Evolutionary conservation across 1,140 invertebrate genomes (phyloP).

Genomic region (Maconellicoccus hirsutus): DNA sequence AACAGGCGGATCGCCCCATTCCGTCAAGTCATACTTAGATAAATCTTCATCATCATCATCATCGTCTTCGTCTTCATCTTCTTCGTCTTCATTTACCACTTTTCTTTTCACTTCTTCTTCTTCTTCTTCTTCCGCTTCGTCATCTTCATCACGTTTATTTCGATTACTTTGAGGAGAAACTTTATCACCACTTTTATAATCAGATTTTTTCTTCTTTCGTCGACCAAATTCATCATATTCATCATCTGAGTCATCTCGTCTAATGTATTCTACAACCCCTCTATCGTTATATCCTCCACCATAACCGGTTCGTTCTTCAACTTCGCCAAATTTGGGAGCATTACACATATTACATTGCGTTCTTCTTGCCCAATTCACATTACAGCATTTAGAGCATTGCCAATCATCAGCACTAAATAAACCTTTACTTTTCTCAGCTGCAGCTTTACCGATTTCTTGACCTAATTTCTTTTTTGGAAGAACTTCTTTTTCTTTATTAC

Average conservation of each 20-base stretch:
- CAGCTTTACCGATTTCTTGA: constrained; percentile 93
- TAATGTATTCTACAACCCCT: constrained; percentile 83
- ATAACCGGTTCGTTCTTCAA: constrained; percentile 54
- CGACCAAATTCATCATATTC: constrained; percentile 95
- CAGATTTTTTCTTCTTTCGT: constrained; percentile 35
- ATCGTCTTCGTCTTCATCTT: constrained; percentile 39
- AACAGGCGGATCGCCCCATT: constrained; percentile 32
- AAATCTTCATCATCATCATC: constrained; percentile 31
- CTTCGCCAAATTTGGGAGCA: constrained; percentile 89
- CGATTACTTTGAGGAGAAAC: constrained; percentile 31
- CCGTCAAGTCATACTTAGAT: constrained; percentile 26
- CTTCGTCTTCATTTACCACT: constrained; percentile 27
- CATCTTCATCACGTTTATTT: constrained; percentile 36
- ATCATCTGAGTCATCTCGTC: constrained; percentile 72
- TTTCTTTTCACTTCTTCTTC: constrained; percentile 37
- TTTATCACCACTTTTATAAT: constrained; percentile 31
- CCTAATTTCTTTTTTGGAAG: constrained; percentile 79
- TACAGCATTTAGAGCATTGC: constrained; percentile 98
- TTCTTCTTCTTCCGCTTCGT: constrained; percentile 31
- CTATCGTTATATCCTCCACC: constrained; percentile 86
- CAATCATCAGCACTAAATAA: constrained; percentile 98
- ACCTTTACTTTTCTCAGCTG: constrained; percentile 95
- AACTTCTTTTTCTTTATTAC: constrained; percentile 44
- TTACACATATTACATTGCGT: constrained; percentile 98
- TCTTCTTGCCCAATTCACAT: constrained; percentile 97